phyloP scores from a whole-genome alignment of 2,113 vertebrate genomes.

The Phaetusa simplex region DNA sequence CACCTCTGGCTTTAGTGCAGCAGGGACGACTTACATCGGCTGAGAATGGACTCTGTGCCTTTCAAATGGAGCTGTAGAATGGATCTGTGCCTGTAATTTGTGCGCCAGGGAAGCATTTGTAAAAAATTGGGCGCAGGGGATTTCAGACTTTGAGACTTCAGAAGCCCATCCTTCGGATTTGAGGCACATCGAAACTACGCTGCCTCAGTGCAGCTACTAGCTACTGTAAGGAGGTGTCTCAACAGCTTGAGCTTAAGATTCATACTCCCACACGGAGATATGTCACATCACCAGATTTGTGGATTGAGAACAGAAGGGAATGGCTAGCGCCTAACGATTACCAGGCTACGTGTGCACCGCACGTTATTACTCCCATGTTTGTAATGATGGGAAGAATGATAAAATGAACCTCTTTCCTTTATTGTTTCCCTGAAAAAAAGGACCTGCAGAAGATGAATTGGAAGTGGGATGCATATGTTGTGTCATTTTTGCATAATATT shows the following conservation, averaged over 20 bases:
- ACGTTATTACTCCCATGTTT: constrained; percentile 3
- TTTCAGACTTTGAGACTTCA: neutral
- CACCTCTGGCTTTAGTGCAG: neutral
- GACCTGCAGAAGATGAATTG: neutral
- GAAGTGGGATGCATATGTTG: neutral
- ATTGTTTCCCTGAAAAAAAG: neutral
- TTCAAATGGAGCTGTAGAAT: neutral
- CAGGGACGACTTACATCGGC: neutral
- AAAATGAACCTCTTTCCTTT: neutral
- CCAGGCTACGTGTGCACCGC: neutral
- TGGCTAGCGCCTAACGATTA: constrained; percentile 14
- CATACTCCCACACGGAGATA: constrained; percentile 16
- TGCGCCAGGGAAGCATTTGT: neutral
- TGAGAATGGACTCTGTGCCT: neutral
- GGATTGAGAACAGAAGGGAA: constrained; percentile 49
- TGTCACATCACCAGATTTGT: constrained; percentile 29
- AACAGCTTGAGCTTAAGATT: constrained; percentile 45
- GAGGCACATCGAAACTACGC: neutral
- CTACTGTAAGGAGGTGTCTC: neutral
- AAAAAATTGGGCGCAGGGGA: neutral
- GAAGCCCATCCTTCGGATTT: neutral
- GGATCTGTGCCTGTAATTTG: neutral
- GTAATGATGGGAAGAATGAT: neutral
- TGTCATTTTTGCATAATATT: neutral
- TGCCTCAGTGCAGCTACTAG: neutral